phyloP scores from a whole-genome alignment of 1,140 invertebrate species.

The Brachionus calyciflorus region DNA sequence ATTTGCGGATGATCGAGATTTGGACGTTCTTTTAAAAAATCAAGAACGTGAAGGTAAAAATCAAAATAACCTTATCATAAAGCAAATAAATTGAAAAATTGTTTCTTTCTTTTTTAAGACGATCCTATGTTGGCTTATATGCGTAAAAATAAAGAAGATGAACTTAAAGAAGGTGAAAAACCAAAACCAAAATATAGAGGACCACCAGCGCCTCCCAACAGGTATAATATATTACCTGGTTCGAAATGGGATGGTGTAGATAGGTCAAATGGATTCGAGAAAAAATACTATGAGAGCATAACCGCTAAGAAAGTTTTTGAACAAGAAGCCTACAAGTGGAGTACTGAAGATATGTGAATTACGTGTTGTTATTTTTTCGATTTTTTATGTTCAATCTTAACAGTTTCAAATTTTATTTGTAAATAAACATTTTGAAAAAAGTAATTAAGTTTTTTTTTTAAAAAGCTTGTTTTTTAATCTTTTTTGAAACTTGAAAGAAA shows the following conservation, averaged over 20 bases:
- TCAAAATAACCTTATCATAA: background rate
- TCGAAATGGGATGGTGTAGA: slow-evolving; percentile 97
- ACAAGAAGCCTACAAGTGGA: slow-evolving; percentile 90
- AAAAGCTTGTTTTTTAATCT: too few relatives aligned
- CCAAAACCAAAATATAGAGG: slow-evolving; percentile 72
- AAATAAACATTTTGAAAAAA: too few relatives aligned
- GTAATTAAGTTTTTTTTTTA: too few relatives aligned
- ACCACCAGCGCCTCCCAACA: slow-evolving; percentile 68
- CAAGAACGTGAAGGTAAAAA: slow-evolving; percentile 70
- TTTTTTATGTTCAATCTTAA: background rate
- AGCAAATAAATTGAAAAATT: background rate
- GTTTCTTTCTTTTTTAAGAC: background rate
- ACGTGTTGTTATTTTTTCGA: slow-evolving; percentile 50
- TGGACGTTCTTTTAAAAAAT: slow-evolving; percentile 73
- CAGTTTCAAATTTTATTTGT: background rate
- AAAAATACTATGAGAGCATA: slow-evolving; percentile 76
- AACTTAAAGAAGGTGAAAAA: slow-evolving; percentile 55
- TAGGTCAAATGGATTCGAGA: slow-evolving; percentile 92
- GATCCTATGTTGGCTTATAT: slow-evolving; percentile 91
- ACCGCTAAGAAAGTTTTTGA: slow-evolving; percentile 73
- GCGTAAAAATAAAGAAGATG: slow-evolving; percentile 69
- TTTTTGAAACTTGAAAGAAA: too few relatives aligned
- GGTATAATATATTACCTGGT: slow-evolving; percentile 81
- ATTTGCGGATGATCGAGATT: slow-evolving; percentile 80
- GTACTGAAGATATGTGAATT: slow-evolving; percentile 82